Conservation (phyloP, 2,113 vertebrate species). For the Ifrita kowaldi region DNA sequence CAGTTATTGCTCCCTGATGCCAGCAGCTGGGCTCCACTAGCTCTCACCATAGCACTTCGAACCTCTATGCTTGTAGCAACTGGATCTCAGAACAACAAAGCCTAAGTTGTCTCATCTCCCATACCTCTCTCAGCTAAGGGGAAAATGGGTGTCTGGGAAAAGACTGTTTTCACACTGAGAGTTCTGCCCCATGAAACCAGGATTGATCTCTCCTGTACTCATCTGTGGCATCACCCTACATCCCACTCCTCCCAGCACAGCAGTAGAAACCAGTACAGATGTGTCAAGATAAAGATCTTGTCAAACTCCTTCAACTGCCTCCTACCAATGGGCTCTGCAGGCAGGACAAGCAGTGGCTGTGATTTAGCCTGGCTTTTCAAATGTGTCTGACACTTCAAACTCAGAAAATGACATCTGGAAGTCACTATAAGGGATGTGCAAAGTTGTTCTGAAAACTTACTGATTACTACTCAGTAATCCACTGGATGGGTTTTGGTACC, state of each 20-base stretch:
- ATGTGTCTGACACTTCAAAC: not conserved
- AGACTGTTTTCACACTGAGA: not conserved
- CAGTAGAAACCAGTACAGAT: not conserved
- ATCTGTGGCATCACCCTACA: not conserved
- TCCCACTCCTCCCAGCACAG: not conserved
- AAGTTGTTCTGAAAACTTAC: not conserved
- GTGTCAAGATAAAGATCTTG: not conserved
- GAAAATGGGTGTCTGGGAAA: not conserved
- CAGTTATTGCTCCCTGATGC: not conserved
- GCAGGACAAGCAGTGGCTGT: not conserved
- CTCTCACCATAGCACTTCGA: not conserved
- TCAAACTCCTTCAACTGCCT: not conserved
- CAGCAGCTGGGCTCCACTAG: not conserved
- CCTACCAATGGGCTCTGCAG: not conserved
- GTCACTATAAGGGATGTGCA: not conserved
- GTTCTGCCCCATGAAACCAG: not conserved
- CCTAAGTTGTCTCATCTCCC: not conserved
- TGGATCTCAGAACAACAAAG: not conserved
- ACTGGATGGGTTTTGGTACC: not conserved
- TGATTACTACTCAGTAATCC: not conserved
- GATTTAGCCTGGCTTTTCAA: not conserved
- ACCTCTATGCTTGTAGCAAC: not conserved
- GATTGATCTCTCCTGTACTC: not conserved
- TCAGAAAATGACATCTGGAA: not conserved
- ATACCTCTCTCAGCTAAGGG: not conserved